Evolutionary conservation across 1,140 invertebrate species (phyloP), one percentile per base, ranked within the genome.

Genomic region (Tribolium castaneum): DNA sequence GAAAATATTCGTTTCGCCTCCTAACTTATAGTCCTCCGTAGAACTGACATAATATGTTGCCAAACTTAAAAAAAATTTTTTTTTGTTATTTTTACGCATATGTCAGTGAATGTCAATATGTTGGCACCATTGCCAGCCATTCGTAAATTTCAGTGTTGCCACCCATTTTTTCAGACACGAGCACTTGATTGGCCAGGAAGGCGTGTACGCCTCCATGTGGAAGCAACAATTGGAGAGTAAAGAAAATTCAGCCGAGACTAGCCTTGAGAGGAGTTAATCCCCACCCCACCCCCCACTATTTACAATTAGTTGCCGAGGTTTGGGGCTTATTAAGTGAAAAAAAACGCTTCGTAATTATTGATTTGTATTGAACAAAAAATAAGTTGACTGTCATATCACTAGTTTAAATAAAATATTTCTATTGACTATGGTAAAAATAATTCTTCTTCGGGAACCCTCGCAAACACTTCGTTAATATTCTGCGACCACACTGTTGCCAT

Each of bases 171-270:
- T 88, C 86, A 93, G 93, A 56, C 96, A 97, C 85, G 94, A 96
- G 35, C 91, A 95, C 75, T 87, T 97, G 7, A 86, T 97, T 73
- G 87, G 88, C 0, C 83, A 87, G 12, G 90, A 88, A 71, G 94
- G 93, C 6, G 84, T 92, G 66, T 97, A 97, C 88, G 89, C 92
- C 9, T 89, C 91, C 7, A 97, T 97, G 95, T 97, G 96, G 96
- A 89, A 93, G 73, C 92, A 95, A 80, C 95, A 97, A 82, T 85
- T 94, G 0, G 91, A 93, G 81, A 93, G 92, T 70, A 82, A 78
- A 70, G 59, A 84, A 88, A 89, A 91, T 50, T 51, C 39, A 7
- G 7, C 22, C 3, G 72, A 75, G 13, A 59, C 16, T 39, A 75
- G 51, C 19, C 6, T 75, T 6, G 72, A 75, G 72, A 59, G 59